phyloP scores from a whole-genome alignment of 2,113 vertebrate genomes.

The Dasyurus viverrinus region DNA sequence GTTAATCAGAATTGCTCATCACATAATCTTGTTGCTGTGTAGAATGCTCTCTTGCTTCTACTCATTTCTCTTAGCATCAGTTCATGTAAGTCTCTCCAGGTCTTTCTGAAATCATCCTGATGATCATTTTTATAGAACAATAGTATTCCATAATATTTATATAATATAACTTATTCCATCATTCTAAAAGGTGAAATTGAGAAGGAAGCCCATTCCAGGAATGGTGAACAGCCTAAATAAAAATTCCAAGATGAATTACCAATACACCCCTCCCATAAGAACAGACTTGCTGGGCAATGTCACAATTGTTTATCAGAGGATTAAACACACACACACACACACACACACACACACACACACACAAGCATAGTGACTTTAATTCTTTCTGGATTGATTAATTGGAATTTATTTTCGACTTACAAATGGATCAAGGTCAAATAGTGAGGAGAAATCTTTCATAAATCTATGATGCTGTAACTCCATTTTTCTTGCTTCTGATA shows the following conservation, averaged over 20 bases:
- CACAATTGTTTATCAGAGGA: neutral
- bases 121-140: no score
- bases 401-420: neutral
- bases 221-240: neutral
- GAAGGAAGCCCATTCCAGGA: neutral
- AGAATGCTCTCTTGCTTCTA: no score
- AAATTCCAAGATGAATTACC: neutral
- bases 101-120: no score
- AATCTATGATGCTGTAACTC: neutral
- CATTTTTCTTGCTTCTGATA: neutral
- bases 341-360: no score
- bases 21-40: no score
- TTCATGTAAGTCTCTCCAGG: no score
- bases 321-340: neutral
- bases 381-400: neutral
- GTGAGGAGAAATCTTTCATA: neutral
- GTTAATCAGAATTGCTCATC: no score
- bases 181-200: neutral
- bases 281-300: neutral
- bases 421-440: neutral
- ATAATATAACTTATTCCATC: no score
- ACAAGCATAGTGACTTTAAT: neutral
- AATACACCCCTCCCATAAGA: neutral
- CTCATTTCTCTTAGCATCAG: no score
- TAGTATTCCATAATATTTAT: no score